Evolutionary conservation across 1,140 invertebrate species (phyloP), one percentile per base, ranked within the genome.

Genomic region (Lasioglossum baleicum): DNA sequence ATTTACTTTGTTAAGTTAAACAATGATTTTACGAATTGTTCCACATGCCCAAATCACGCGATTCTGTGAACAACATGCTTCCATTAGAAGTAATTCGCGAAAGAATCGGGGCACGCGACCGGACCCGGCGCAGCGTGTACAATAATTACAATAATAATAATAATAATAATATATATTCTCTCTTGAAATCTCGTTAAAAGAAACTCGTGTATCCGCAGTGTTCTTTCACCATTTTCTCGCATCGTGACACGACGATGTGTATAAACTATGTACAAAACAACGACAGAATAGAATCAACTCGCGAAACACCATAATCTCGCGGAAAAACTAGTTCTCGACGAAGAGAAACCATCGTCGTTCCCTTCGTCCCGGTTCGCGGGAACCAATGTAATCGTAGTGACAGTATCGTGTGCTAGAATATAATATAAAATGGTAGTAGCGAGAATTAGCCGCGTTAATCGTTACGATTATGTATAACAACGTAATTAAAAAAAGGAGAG

Each of bases 191-290:
- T 66, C 78, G 61, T 83, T 80, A 71, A 82, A 84, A 85, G 81
- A 74, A 84, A 83, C 77, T 83, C 84, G 69, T 56, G 22, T 69
- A 56, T 20, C 42, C 64, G 31, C 68, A 60, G 70, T 82, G 64
- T 84, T 20, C 73, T 73, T 83, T 64, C 61, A 48, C 26, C 35
- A 13, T n/a, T 31, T 10, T 31, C 56, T 42, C 72, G 64, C n/a
- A 13, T n/a, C 31, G 42, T 48, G 42, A 60, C 65, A 66, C 65
- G 64, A 80, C 53, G 70, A 75, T 88, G 87, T 88, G 89, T 88
- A 87, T 88, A 89, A 90, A 90, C 88, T 92, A 92, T 90, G 83
- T 90, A 89, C 89, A 90, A 87, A 89, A 91, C 61, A 91, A 92
- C 81, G 88, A 92, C 68, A 83, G 81, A 89, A 88, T 83, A 84